Percentiles rank a stretch among this genome's conserved stretches.
Conservation (phyloP, 1,140 invertebrate species). For the Drosophila ironensis region DNA sequence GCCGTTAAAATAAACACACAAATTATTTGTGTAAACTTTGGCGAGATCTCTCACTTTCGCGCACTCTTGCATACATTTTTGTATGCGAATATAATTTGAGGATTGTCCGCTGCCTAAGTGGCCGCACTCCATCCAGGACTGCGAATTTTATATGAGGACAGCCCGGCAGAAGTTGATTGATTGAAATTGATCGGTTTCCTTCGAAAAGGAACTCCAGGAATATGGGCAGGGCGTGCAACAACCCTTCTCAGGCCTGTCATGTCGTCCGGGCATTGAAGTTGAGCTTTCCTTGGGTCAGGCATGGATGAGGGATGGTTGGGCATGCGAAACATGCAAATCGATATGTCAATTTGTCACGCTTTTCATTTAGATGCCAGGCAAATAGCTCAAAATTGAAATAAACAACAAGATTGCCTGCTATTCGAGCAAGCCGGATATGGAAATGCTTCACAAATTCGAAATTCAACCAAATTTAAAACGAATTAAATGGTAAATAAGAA, state of each 20-base stretch:
- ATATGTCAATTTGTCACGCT: slow-evolving; percentile 66
- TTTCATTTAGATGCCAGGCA: slow-evolving; percentile 28
- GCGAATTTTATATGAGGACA: slow-evolving; percentile 49
- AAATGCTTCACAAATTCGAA: background rate
- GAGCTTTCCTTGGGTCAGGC: slow-evolving; percentile 24
- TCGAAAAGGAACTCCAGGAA: slow-evolving; percentile 15
- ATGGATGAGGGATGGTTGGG: slow-evolving; percentile 38
- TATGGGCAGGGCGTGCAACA: background rate
- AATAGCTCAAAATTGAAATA: slow-evolving; percentile 32
- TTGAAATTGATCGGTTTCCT: slow-evolving; percentile 70
- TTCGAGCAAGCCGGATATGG: background rate
- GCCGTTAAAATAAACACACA: slow-evolving; percentile 80
- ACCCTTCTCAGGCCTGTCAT: slow-evolving; percentile 52
- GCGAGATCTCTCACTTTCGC: slow-evolving; percentile 30
- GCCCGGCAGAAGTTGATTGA: slow-evolving; percentile 56
- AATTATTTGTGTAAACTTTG: slow-evolving; percentile 80
- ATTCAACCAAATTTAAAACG: slow-evolving; percentile 1
- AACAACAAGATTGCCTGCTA: slow-evolving; percentile 18
- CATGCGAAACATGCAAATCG: slow-evolving; percentile 52
- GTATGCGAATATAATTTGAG: slow-evolving; percentile 33
- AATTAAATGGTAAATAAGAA: background rate
- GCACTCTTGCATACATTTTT: background rate
- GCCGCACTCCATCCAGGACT: slow-evolving; percentile 4
- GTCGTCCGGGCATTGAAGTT: slow-evolving; percentile 9
- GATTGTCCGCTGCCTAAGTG: slow-evolving; percentile 60